Percentiles rank a stretch among this genome's conserved stretches.
Evolutionary conservation across 2,888 invertebrate species (phyloP).

Genomic region (Cosmia pyralina): DNA sequence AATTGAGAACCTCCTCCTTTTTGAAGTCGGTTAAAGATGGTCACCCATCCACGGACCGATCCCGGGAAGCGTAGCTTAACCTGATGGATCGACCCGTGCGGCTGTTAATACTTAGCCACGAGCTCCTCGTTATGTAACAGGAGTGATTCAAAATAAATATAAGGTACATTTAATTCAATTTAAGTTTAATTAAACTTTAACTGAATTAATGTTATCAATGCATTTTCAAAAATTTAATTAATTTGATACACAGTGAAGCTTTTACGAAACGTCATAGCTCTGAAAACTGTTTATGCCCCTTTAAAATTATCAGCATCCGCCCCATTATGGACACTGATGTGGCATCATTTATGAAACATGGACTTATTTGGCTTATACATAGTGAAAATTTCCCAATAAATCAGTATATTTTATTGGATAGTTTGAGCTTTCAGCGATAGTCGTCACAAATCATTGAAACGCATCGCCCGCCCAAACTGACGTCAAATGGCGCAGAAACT

Average conservation of each 20-base stretch:
- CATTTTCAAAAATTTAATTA: background rate
- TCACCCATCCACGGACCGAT: no score
- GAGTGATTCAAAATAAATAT: no score
- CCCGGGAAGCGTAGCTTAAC: no score
- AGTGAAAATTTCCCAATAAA: slow-evolving; percentile 62
- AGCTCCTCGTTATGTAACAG: background rate
- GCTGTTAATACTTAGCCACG: no score
- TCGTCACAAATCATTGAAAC: slow-evolving; percentile 72
- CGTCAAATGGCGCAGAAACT: slow-evolving; percentile 74
- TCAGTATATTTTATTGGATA: slow-evolving; percentile 68
- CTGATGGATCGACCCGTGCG: no score
- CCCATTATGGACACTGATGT: slow-evolving; percentile 46
- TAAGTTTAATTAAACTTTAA: no score
- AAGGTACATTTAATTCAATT: no score
- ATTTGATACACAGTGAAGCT: background rate
- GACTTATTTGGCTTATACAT: slow-evolving; percentile 44
- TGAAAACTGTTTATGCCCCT: slow-evolving; percentile 4
- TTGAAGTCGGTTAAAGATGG: no score
- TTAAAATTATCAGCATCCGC: slow-evolving; percentile 39
- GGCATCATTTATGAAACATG: slow-evolving; percentile 33
- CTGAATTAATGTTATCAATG: no score
- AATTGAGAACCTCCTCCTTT: no score
- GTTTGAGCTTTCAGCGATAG: slow-evolving; percentile 69
- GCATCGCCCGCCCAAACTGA: slow-evolving; percentile 68
- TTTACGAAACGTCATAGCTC: background rate